Conservation (phyloP, 2,113 vertebrate genomes). For the Thryonomys swinderianus region DNA sequence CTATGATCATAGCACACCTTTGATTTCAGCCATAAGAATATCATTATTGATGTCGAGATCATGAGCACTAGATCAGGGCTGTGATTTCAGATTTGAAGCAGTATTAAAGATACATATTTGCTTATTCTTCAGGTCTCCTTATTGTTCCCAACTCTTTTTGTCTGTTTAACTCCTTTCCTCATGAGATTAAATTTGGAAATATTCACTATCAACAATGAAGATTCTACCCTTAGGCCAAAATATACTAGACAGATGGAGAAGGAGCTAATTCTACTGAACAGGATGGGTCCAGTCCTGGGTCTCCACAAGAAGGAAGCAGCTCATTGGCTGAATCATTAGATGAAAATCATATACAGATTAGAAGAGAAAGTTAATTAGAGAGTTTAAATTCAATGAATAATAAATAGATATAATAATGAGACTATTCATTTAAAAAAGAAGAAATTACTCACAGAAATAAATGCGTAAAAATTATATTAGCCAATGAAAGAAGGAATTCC, state of each 20-base stretch:
- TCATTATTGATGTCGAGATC: conserved; percentile 58
- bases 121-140: conserved; percentile 29
- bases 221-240: conserved; percentile 16
- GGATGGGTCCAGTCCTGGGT: not conserved
- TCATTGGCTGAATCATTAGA: not conserved
- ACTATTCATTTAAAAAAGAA: not conserved
- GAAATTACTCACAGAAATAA: not conserved
- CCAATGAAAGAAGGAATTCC: not conserved
- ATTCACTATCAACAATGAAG: not conserved
- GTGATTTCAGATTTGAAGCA: not conserved
- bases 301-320: not conserved
- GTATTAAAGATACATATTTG: conserved; percentile 22
- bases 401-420: not conserved
- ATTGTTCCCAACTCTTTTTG: not conserved
- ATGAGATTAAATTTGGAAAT: not conserved
- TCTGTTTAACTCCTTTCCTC: not conserved
- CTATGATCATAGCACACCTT: conserved; percentile 53
- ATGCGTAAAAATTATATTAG: not conserved
- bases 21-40: conserved; percentile 55
- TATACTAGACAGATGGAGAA: not conserved
- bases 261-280: not conserved
- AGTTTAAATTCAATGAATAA: conserved; percentile 4
- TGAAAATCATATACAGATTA: conserved; percentile 9
- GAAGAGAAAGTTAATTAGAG: not conserved
- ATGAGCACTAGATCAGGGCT: not conserved